Conservation (phyloP, 2,888 invertebrate genomes). For the Acanthoscelides obtectus region DNA sequence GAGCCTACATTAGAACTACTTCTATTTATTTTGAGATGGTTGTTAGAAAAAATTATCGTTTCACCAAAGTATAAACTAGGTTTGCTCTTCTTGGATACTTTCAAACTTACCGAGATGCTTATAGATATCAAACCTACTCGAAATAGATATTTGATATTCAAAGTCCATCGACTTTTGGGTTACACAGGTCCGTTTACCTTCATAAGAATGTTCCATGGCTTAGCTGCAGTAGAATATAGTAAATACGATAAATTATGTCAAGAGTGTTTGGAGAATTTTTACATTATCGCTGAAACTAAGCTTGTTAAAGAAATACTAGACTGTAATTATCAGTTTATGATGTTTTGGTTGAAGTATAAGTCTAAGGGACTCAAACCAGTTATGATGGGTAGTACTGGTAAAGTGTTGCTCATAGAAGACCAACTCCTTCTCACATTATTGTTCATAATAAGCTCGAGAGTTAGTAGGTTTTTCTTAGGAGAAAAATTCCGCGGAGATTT, state of each 20-base stretch:
- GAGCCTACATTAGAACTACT: constrained; percentile 57
- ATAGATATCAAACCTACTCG: not conserved
- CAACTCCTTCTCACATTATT: not conserved
- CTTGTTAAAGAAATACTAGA: not conserved
- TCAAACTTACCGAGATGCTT: not conserved
- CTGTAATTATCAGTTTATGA: not conserved
- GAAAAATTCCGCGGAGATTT: constrained; percentile 20
- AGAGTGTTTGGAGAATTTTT: not conserved
- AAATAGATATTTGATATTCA: not conserved
- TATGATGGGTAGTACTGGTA: not conserved
- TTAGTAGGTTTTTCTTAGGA: not conserved
- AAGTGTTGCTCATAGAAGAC: not conserved
- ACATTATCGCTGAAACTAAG: not conserved
- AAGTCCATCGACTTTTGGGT: not conserved
- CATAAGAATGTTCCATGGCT: not conserved
- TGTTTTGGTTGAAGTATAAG: not conserved
- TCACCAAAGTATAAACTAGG: not conserved
- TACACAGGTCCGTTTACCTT: not conserved
- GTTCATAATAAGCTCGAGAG: not conserved
- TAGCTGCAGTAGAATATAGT: not conserved
- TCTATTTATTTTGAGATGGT: constrained; percentile 49
- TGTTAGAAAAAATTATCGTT: constrained; percentile 14
- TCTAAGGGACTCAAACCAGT: not conserved
- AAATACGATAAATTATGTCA: not conserved
- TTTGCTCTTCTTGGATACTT: not conserved